Evolutionary conservation across 2,888 invertebrate species (phyloP).

Genomic region (Hermaeophaga mercurialis): DNA sequence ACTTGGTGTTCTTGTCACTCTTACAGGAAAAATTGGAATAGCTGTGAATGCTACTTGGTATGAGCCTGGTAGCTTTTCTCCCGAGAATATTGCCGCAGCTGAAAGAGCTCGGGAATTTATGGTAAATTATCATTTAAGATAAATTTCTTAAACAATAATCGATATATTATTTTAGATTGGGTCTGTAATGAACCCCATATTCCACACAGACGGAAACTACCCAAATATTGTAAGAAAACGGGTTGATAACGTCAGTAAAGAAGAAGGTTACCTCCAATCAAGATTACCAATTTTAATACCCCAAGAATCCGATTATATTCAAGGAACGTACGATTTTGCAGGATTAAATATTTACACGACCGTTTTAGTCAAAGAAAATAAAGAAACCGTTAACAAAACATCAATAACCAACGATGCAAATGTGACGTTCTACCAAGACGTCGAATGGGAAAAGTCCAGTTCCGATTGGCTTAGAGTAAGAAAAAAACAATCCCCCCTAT

Average conservation of each 20-base stretch:
- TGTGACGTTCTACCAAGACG: conserved; percentile 62
- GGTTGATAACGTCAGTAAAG: conserved; percentile 34
- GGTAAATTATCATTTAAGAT: conserved; percentile 53
- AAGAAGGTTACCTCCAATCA: conserved; percentile 39
- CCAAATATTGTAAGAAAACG: conserved; percentile 38
- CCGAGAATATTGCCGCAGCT: conserved; percentile 65
- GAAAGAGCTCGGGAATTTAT: conserved; percentile 62
- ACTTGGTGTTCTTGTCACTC: too few species aligned
- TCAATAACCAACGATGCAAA: conserved; percentile 69
- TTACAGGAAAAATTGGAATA: conserved; percentile 52
- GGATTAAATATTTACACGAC: conserved; percentile 39
- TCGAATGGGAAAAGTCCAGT: conserved; percentile 62
- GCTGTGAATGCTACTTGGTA: conserved; percentile 68
- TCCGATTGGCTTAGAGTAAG: conserved; percentile 38
- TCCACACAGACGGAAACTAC: conserved; percentile 42
- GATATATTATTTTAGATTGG: conserved; percentile 35
- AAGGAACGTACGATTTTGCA: conserved; percentile 40
- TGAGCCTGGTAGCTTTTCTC: conserved; percentile 62
- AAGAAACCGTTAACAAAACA: conserved; percentile 35
- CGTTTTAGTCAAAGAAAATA: conserved; percentile 32
- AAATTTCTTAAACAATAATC: not conserved
- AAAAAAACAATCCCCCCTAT: not conserved
- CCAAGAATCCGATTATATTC: conserved; percentile 33
- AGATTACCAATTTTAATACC: conserved; percentile 35
- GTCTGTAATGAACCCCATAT: conserved; percentile 38